Evolutionary conservation across 2,888 invertebrate genomes (phyloP), one percentile per base, ranked within the genome.

Genomic region (Rhingia rostrata): DNA sequence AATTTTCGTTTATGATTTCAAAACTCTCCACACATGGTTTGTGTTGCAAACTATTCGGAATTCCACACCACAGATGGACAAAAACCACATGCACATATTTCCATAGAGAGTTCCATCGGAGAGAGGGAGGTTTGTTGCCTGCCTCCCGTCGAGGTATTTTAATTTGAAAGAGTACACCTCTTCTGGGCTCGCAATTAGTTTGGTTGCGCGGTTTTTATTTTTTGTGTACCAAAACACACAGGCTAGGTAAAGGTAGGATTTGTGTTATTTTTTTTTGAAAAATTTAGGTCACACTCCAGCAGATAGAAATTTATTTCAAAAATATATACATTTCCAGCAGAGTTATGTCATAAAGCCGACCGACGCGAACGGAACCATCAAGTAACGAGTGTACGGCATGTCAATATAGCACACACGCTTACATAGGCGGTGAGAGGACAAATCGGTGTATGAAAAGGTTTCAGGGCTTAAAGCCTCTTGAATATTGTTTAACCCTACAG

Each of bases 161-260:
- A 84, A 84, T 84, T 84, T 80, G 6, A 56, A 74, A 74, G 80
- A 84, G 84, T 84, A 84, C 74, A 84, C 66, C 78, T 79, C 79
- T 80, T 75, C 80, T 47, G 69, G 60, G 74, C 49, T 70, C 43
- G 70, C 84, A 84, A 84, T 84, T 84, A 84, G 80, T 84, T 84
- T 84, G 70, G 84, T 84, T 80, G 64, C 49, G 74, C 56, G 22
- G 30, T 79, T 56, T 66, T 35, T 22, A 22, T 1, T 14, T 49
- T 22, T 10, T 22, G 1, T 58, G 6, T 60, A n/a, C 22, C 49
- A 51, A 53, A 41, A 12, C 49, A 30, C 49, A 49, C 22, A 14
- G 9, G 22, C 32, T 2, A 6, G 35, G n/a, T 39, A 60, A 60
- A n/a, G 67, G 66, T 43, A 53, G 79, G 63, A 43, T 39, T 70